Evolutionary conservation across 2,888 invertebrate genomes (phyloP).

Genomic region (Idaea straminata): DNA sequence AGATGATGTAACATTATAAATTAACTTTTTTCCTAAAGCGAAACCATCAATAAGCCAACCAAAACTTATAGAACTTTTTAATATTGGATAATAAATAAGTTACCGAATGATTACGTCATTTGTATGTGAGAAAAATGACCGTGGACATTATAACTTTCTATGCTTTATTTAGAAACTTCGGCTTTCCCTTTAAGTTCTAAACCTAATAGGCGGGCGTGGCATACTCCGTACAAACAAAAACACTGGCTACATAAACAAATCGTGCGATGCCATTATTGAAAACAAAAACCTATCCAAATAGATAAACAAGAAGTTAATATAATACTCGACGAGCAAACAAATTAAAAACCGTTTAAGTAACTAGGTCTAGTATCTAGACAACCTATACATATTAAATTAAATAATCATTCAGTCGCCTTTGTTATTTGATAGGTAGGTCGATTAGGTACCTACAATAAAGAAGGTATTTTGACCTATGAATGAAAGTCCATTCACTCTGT

Average conservation of each 20-base stretch:
- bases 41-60: not conserved
- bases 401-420: not conserved
- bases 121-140: not conserved
- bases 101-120: not conserved
- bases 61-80: not conserved
- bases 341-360: not conserved
- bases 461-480: too few species aligned
- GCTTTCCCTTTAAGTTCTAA: not conserved
- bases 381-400: not conserved
- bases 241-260: too few species aligned
- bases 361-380: not conserved
- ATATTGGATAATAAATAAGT: not conserved
- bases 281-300: too few species aligned
- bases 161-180: not conserved
- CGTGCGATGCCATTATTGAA: too few species aligned
- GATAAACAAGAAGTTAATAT: too few species aligned
- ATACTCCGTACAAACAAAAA: too few species aligned
- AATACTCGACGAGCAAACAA: too few species aligned
- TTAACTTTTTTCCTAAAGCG: too few species aligned
- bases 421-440: not conserved
- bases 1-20: not conserved
- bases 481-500: too few species aligned
- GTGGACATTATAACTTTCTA: not conserved
- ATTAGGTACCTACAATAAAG: too few species aligned
- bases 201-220: too few species aligned